A percentile compares a stretch with the other conserved stretches of the same genome.
Conservation (phyloP, 2,113 vertebrate species). For the Arizona elegans region DNA sequence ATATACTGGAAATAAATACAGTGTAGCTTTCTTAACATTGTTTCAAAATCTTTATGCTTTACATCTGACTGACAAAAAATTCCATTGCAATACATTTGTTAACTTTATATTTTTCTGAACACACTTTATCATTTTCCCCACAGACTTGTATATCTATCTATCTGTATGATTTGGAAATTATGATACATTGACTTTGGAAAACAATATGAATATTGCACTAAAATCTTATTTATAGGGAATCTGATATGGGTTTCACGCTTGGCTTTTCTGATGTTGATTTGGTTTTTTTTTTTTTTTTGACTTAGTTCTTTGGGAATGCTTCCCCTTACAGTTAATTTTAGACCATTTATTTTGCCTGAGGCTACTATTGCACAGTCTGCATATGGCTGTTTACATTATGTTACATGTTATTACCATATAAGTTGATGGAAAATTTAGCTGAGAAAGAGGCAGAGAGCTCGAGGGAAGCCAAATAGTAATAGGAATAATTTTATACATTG, state of each 20-base stretch:
- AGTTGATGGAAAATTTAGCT: conserved; percentile 45
- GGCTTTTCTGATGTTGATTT: conserved; percentile 29
- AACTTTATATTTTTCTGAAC: neutral
- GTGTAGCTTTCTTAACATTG: neutral
- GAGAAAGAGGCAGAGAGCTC: neutral
- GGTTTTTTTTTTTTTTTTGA: neutral
- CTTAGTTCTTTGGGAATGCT: conserved; percentile 29
- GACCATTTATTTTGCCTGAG: conserved; percentile 42
- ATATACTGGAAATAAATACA: neutral
- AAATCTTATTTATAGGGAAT: neutral
- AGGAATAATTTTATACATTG: neutral
- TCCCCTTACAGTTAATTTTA: conserved; percentile 39
- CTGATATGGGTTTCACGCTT: neutral
- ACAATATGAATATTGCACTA: neutral
- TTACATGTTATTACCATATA: conserved; percentile 43
- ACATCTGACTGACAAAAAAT: neutral
- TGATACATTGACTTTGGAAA: neutral
- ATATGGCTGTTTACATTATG: neutral
- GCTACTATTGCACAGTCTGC: rapidly evolving
- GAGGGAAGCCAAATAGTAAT: conserved; percentile 4
- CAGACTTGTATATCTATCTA: neutral
- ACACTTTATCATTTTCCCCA: neutral
- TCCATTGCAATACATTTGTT: neutral
- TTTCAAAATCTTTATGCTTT: neutral
- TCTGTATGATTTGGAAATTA: neutral